Conservation (phyloP, 2,888 invertebrate species). For the Drosophila infuscata region DNA sequence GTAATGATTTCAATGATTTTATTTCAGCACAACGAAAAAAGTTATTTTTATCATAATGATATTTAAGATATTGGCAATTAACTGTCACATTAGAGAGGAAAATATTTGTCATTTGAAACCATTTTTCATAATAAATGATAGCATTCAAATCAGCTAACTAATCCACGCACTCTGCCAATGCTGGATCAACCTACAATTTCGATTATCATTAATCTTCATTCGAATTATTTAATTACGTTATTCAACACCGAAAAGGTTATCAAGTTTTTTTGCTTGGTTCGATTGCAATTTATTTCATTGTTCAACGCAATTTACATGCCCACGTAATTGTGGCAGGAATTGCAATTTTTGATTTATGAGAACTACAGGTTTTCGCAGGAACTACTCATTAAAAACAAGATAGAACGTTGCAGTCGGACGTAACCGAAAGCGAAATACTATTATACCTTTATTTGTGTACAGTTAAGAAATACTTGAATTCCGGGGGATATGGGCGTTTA, state of each 20-base stretch:
- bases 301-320: constrained; percentile 39
- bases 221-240: constrained; percentile 29
- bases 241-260: constrained; percentile 25
- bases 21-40: neutral
- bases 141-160: neutral
- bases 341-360: constrained; percentile 58
- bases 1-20: neutral
- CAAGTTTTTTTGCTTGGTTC: constrained; percentile 20
- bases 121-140: neutral
- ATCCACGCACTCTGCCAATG: neutral
- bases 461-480: no score
- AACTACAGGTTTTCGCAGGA: constrained; percentile 19
- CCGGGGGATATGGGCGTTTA: no score
- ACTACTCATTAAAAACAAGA: constrained; percentile 47
- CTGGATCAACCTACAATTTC: constrained; percentile 6
- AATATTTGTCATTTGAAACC: neutral
- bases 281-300: constrained; percentile 35
- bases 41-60: neutral
- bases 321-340: constrained; percentile 20
- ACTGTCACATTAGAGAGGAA: neutral
- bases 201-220: constrained; percentile 40
- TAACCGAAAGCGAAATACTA: no score
- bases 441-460: no score
- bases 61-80: neutral
- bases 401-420: no score